Conservation (phyloP, 35 echinoderm and acorn worm species). For the Patiria miniata region DNA sequence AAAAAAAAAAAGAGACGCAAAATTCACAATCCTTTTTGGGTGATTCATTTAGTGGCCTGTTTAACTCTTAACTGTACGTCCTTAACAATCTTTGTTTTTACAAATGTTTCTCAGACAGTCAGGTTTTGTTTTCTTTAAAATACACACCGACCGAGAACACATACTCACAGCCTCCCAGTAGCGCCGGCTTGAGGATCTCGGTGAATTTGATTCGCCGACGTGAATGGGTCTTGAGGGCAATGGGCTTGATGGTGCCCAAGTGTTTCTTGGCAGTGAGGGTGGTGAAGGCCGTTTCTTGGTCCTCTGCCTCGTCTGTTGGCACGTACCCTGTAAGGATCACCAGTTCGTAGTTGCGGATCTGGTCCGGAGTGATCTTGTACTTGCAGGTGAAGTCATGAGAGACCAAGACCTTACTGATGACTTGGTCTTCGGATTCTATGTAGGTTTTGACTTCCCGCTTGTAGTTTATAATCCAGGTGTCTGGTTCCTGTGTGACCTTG, state of each 20-base stretch:
- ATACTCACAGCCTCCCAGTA: background rate
- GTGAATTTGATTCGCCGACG: background rate
- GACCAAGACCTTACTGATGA: background rate
- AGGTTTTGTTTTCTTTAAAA: too few species aligned
- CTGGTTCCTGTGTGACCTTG: background rate
- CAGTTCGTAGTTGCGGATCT: background rate
- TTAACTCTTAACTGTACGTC: too few species aligned
- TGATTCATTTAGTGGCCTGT: too few species aligned
- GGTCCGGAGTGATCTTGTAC: background rate
- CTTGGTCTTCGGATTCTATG: background rate
- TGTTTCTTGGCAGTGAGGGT: background rate
- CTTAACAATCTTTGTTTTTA: too few species aligned
- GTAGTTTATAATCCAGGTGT: background rate
- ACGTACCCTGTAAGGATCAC: background rate
- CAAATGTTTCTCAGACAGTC: too few species aligned
- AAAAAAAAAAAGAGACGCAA: too few species aligned
- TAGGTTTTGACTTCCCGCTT: background rate
- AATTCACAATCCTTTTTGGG: too few species aligned
- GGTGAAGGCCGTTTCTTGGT: background rate
- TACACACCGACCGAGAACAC: background rate
- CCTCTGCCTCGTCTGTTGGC: background rate
- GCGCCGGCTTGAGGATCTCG: conserved; percentile 5
- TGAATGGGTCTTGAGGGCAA: background rate
- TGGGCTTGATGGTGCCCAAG: background rate
- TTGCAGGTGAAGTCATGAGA: background rate